Percentiles rank a stretch among this genome's conserved stretches.
Evolutionary conservation across 1,140 invertebrate genomes (phyloP).

Genomic region (Onthophagus taurus): DNA sequence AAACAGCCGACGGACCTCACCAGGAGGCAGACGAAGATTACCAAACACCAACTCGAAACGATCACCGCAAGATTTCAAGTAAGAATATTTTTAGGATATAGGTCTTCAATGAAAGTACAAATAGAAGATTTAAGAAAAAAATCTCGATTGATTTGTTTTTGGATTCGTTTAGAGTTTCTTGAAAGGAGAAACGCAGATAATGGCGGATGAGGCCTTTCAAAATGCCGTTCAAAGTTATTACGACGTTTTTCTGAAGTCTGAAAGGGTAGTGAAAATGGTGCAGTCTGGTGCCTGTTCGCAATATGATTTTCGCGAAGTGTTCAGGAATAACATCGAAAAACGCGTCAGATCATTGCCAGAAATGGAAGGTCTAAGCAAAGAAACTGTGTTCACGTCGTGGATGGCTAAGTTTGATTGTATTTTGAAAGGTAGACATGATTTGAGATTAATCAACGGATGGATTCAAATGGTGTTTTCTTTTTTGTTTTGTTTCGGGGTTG

Average conservation of each 20-base stretch:
- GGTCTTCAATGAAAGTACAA: not conserved
- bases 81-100: slow-evolving; percentile 21
- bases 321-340: slow-evolving; percentile 96
- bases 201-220: slow-evolving; percentile 98
- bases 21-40: slow-evolving; percentile 84
- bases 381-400: slow-evolving; percentile 97
- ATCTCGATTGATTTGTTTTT: slow-evolving; percentile 22
- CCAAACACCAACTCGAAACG: slow-evolving; percentile 90
- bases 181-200: slow-evolving; percentile 93
- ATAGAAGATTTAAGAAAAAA: no score
- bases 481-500: slow-evolving; percentile 2
- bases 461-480: not conserved
- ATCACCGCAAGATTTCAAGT: slow-evolving; percentile 93
- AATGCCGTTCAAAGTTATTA: slow-evolving; percentile 97
- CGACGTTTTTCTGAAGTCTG: slow-evolving; percentile 96
- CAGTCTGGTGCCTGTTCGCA: slow-evolving; percentile 94
- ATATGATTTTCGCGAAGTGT: slow-evolving; percentile 97
- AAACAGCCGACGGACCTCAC: slow-evolving; percentile 99
- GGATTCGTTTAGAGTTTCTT: slow-evolving; percentile 80
- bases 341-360: slow-evolving; percentile 93
- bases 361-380: slow-evolving; percentile 98
- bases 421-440: slow-evolving; percentile 66
- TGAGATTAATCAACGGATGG: not conserved
- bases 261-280: slow-evolving; percentile 91
- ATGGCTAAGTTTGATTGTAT: slow-evolving; percentile 99